Evolutionary conservation across 2,113 vertebrate species (phyloP).

Genomic region (Cariama cristata): DNA sequence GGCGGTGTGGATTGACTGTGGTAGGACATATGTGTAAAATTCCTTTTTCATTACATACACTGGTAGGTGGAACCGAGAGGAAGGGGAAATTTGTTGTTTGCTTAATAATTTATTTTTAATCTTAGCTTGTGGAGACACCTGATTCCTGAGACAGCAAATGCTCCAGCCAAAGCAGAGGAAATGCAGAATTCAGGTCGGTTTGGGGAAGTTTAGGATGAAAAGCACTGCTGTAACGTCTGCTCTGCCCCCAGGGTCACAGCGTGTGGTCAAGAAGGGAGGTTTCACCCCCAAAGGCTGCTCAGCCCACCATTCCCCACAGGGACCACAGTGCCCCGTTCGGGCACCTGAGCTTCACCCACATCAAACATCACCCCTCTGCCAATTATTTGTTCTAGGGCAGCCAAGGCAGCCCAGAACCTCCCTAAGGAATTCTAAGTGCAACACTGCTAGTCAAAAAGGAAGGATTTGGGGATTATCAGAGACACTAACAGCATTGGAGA

Average conservation of each 20-base stretch:
- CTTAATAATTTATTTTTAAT: background rate
- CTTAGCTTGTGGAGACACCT: background rate
- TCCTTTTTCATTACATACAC: background rate
- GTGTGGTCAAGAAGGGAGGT: background rate
- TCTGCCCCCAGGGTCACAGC: background rate
- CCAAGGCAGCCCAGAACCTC: background rate
- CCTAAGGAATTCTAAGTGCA: background rate
- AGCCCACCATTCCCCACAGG: background rate
- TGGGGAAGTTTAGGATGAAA: background rate
- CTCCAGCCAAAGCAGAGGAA: background rate
- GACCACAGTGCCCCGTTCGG: fast-evolving
- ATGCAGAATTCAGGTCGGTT: background rate
- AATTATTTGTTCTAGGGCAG: background rate
- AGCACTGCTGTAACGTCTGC: background rate
- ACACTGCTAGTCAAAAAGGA: background rate
- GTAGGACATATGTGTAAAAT: background rate
- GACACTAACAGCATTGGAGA: background rate
- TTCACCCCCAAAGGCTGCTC: background rate
- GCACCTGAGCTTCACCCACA: background rate
- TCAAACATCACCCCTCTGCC: background rate
- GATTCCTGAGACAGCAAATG: background rate
- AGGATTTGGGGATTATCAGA: background rate
- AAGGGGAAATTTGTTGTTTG: background rate
- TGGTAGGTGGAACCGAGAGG: background rate
- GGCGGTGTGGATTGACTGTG: background rate